Conservation (phyloP, 2,888 invertebrate genomes). For the Aspidiotus rigidus region DNA sequence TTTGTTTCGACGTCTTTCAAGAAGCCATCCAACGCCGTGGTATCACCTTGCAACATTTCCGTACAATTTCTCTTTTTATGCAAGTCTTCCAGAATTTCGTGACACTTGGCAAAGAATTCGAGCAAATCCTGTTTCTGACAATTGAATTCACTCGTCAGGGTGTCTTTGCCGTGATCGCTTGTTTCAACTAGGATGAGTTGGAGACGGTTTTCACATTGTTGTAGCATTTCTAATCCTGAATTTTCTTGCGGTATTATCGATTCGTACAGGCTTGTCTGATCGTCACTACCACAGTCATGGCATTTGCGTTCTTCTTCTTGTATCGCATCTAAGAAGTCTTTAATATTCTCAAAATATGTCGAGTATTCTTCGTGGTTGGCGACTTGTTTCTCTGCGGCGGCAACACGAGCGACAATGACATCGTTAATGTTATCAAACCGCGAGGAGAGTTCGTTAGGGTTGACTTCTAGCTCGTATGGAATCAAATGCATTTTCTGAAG, state of each 20-base stretch:
- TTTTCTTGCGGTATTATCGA: constrained; percentile 62
- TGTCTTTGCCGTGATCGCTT: constrained; percentile 64
- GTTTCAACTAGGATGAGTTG: constrained; percentile 67
- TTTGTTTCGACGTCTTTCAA: constrained; percentile 73
- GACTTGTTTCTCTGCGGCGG: constrained; percentile 60
- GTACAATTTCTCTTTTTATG: constrained; percentile 59
- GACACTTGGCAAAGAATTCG: constrained; percentile 61
- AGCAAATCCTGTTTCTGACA: constrained; percentile 66
- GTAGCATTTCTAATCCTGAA: constrained; percentile 62
- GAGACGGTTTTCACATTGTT: constrained; percentile 59
- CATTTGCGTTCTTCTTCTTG: constrained; percentile 69
- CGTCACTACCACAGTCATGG: constrained; percentile 68
- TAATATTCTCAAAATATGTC: constrained; percentile 69
- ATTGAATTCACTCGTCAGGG: constrained; percentile 62
- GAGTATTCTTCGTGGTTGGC: constrained; percentile 72
- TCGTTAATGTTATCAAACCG: constrained; percentile 51
- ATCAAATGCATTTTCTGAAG: constrained; percentile 65
- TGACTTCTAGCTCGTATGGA: constrained; percentile 69
- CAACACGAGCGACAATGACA: constrained; percentile 57
- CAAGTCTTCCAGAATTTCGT: constrained; percentile 46
- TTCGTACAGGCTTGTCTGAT: constrained; percentile 63
- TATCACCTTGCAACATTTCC: constrained; percentile 51
- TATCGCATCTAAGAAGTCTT: constrained; percentile 71
- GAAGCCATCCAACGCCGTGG: constrained; percentile 74
- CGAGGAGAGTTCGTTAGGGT: constrained; percentile 43